phyloP scores from a whole-genome alignment of 2,113 vertebrate genomes.

The Narcine bancroftii region DNA sequence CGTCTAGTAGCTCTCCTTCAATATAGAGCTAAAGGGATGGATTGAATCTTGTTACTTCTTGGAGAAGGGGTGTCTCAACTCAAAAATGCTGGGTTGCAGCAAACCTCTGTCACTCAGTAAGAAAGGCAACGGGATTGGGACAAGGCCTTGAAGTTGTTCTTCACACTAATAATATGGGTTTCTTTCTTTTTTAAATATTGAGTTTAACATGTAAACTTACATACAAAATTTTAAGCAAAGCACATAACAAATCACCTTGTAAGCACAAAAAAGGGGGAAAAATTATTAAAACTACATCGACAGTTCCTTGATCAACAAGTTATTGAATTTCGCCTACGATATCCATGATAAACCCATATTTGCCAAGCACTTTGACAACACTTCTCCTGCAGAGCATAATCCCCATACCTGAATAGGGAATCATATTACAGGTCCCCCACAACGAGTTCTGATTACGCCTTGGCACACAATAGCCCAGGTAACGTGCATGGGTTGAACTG shows the following conservation, averaged over 20 bases:
- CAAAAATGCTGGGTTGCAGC: background rate
- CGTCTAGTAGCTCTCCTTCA: background rate
- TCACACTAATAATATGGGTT: too few relatives aligned
- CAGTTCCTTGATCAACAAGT: background rate
- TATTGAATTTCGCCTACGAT: background rate
- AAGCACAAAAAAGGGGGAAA: too few relatives aligned
- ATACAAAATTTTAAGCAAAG: too few relatives aligned
- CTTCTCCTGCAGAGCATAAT: background rate
- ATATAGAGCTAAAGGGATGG: background rate
- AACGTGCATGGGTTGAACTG: background rate
- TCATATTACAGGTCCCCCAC: background rate
- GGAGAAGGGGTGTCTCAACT: background rate
- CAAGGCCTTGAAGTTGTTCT: background rate
- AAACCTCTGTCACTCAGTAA: background rate
- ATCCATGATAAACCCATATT: background rate
- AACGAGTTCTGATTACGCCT: background rate
- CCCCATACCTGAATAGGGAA: background rate
- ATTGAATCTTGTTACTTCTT: background rate
- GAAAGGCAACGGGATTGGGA: background rate
- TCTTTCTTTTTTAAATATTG: background rate
- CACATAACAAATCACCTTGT: too few relatives aligned
- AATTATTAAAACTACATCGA: too few relatives aligned
- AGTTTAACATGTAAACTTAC: too few relatives aligned
- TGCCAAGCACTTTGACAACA: background rate
- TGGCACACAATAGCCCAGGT: background rate